phyloP scores from a whole-genome alignment of 2,113 vertebrate species.

The Crotalus tigris region DNA sequence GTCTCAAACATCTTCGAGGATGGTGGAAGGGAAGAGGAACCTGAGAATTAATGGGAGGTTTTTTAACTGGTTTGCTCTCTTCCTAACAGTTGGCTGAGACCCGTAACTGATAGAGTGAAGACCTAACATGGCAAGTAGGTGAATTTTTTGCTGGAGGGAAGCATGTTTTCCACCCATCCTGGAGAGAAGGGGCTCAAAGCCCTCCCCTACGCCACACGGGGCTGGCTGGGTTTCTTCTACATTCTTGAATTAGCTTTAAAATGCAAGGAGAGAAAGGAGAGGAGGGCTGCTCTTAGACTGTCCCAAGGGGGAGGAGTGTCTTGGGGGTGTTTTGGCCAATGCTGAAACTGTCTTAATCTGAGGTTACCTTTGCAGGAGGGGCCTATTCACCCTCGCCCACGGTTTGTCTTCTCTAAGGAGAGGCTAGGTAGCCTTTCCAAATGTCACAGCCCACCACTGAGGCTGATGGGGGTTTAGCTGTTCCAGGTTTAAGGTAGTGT shows the following conservation, averaged over 20 bases:
- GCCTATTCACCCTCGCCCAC: background rate
- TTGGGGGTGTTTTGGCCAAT: too few species aligned
- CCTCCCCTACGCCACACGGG: background rate
- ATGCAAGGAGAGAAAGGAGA: background rate
- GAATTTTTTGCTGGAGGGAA: background rate
- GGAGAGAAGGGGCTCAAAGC: background rate
- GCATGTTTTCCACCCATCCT: background rate
- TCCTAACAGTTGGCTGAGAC: slow-evolving; percentile 63
- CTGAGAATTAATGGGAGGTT: background rate
- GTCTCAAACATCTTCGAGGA: background rate
- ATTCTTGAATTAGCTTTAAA: background rate
- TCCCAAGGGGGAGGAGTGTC: background rate
- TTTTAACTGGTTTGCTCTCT: slow-evolving; percentile 53
- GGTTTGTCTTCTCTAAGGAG: background rate
- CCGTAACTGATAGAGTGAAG: slow-evolving; percentile 24
- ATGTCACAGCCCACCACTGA: background rate
- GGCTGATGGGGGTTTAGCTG: background rate
- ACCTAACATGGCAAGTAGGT: slow-evolving; percentile 73
- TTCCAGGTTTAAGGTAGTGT: background rate
- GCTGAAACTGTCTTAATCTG: background rate
- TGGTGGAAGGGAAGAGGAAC: background rate
- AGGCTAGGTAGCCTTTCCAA: background rate
- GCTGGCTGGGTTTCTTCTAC: background rate
- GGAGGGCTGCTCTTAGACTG: background rate
- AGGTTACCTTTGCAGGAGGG: background rate